A percentile compares a stretch with the other conserved stretches of the same genome.
These are phyloP conservation scores for Emys orbicularis DNA, from an alignment of 2,797 vertebrate species.

Conservation along the genomic window DNA sequence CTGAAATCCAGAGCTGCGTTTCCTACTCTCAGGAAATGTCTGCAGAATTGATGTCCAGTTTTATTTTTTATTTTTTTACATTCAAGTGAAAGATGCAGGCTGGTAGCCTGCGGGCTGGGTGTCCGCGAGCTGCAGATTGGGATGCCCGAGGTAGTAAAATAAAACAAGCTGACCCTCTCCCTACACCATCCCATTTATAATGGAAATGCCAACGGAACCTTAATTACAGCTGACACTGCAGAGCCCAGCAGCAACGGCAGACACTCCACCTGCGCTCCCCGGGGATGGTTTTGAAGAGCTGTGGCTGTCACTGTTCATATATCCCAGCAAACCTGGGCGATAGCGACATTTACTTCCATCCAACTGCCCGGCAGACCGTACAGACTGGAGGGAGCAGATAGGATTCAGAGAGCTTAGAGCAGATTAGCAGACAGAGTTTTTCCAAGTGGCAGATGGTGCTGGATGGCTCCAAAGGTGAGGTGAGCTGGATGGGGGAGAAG, in stretches of 20 bases:
- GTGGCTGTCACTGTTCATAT: background rate
- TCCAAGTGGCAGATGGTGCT: conserved; percentile 70
- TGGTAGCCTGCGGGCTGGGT: background rate
- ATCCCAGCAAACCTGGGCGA: background rate
- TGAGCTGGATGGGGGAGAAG: background rate
- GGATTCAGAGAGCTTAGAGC: conserved; percentile 67
- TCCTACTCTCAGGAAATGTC: background rate
- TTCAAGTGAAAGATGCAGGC: background rate
- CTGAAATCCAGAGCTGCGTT: background rate
- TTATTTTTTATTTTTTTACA: background rate
- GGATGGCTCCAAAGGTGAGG: conserved; percentile 61
- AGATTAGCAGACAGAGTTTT: conserved; percentile 65
- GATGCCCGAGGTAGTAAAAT: background rate
- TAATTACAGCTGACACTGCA: background rate
- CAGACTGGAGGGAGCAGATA: conserved; percentile 36
- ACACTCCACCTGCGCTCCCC: background rate
- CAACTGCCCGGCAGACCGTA: background rate
- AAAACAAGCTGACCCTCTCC: background rate
- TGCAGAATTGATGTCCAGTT: background rate
- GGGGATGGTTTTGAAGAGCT: background rate
- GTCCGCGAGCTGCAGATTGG: background rate
- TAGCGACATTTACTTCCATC: background rate
- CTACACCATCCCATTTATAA: background rate
- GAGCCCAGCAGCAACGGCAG: background rate
- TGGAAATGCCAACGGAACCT: background rate